Evolutionary conservation across 2,797 vertebrate genomes (phyloP).

Genomic region (Erpetoichthys calabaricus): DNA sequence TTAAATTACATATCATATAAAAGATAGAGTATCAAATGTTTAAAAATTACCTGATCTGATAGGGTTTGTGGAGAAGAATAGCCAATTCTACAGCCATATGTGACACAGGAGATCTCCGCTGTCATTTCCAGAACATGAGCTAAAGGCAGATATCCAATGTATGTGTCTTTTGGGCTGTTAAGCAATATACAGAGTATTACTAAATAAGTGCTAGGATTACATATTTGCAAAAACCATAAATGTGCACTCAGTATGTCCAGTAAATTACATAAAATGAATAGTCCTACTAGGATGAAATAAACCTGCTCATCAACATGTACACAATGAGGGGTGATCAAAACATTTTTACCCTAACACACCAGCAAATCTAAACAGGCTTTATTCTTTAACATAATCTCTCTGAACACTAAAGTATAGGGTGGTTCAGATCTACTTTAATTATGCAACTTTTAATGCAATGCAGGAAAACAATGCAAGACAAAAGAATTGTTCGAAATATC

Average conservation of each 20-base stretch:
- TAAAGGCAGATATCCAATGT: constrained; percentile 89
- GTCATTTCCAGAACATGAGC: constrained; percentile 94
- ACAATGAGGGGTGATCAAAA: no score
- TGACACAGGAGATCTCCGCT: constrained; percentile 89
- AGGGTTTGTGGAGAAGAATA: constrained; percentile 92
- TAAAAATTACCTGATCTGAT: constrained; percentile 77
- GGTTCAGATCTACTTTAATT: no score
- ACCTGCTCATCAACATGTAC: background rate
- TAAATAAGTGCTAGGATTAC: background rate
- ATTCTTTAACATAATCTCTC: no score
- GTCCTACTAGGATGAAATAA: background rate
- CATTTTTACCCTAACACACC: no score
- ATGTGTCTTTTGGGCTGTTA: constrained; percentile 76
- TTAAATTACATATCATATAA: no score
- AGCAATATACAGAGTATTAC: constrained; percentile 14
- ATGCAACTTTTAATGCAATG: no score
- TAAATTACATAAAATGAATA: background rate
- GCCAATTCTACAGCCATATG: constrained; percentile 87
- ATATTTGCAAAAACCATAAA: background rate
- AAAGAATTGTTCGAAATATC: no score
- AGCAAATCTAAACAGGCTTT: no score
- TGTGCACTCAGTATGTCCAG: no score
- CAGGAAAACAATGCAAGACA: no score
- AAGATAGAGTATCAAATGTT: background rate
- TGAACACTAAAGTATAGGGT: no score